Conservation (phyloP, 2,797 vertebrate species). For the Macropodus opercularis region DNA sequence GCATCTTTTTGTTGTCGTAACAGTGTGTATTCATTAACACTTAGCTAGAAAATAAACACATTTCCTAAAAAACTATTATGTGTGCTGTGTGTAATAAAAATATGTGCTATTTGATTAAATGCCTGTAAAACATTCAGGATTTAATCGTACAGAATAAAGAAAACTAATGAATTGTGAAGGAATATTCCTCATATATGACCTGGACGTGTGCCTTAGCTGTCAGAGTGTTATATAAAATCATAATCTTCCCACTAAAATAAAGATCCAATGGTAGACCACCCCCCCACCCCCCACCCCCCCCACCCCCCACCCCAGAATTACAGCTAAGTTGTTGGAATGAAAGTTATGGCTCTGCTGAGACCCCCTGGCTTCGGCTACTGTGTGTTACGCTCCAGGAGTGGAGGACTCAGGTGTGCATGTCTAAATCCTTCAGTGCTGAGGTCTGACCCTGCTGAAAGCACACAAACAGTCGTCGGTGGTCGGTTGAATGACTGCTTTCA, state of each 20-base stretch:
- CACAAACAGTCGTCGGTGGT: conserved; percentile 19
- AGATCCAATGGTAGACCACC: conserved; percentile 20
- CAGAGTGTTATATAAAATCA: conserved; percentile 7
- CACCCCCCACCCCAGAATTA: conserved; percentile 19
- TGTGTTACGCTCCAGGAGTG: conserved; percentile 33
- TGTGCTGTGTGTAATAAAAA: too few species aligned
- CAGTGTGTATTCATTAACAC: too few species aligned
- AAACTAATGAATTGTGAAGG: background rate
- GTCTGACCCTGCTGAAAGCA: conserved; percentile 26
- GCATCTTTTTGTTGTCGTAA: too few species aligned
- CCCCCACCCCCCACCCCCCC: background rate
- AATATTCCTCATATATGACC: conserved; percentile 1
- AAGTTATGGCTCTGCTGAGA: conserved; percentile 38
- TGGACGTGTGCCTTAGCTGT: background rate
- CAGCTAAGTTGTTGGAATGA: conserved; percentile 16
- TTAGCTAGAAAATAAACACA: too few species aligned
- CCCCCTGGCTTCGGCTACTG: conserved; percentile 41
- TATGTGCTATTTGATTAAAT: too few species aligned
- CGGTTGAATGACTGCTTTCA: conserved; percentile 32
- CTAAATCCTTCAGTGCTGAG: conserved; percentile 34
- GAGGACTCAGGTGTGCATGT: conserved; percentile 69
- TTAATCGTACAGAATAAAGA: too few species aligned
- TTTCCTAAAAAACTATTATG: too few species aligned
- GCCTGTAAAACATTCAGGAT: too few species aligned
- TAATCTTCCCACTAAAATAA: background rate